Percentiles rank a stretch among this genome's conserved stretches.
Evolutionary conservation across 1,140 invertebrate genomes (phyloP).

Genomic region (Antheraea pernyi): DNA sequence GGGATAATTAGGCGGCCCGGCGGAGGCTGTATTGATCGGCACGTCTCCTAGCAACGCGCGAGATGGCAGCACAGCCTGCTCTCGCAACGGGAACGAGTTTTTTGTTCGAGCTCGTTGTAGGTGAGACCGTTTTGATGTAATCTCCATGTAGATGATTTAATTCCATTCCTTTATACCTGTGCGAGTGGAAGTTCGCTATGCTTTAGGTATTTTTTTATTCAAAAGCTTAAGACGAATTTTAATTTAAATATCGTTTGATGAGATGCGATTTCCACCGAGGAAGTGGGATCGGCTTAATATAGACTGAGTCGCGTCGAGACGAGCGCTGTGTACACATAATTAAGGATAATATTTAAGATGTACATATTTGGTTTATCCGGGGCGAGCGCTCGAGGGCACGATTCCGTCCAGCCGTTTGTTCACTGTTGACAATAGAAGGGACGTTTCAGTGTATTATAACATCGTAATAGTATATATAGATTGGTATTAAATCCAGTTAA

Average conservation of each 20-base stretch:
- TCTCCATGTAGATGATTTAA: slow-evolving; percentile 64
- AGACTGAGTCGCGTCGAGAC: slow-evolving; percentile 5
- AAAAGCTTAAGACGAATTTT: slow-evolving; percentile 5
- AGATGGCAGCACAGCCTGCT: slow-evolving; percentile 68
- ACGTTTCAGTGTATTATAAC: not conserved
- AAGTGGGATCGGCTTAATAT: not conserved
- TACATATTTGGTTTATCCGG: slow-evolving; percentile 43
- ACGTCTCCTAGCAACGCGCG: slow-evolving; percentile 74
- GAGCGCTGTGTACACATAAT: slow-evolving; percentile 54
- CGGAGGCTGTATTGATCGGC: slow-evolving; percentile 76
- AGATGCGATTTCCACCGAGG: not conserved
- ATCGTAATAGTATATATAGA: not conserved
- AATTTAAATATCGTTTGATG: not conserved
- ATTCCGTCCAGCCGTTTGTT: not conserved
- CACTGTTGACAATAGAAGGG: not conserved
- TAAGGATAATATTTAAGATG: slow-evolving; percentile 49
- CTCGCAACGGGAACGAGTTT: slow-evolving; percentile 54
- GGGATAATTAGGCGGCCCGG: slow-evolving; percentile 75
- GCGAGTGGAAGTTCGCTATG: not conserved
- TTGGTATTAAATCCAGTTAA: not conserved
- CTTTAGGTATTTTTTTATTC: not conserved
- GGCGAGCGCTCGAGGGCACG: slow-evolving; percentile 40
- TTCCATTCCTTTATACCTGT: slow-evolving; percentile 43
- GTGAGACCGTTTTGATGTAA: slow-evolving; percentile 72
- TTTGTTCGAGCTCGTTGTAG: slow-evolving; percentile 66